Evolutionary conservation across 2,797 vertebrate genomes (phyloP).

Genomic region (Emys orbicularis): DNA sequence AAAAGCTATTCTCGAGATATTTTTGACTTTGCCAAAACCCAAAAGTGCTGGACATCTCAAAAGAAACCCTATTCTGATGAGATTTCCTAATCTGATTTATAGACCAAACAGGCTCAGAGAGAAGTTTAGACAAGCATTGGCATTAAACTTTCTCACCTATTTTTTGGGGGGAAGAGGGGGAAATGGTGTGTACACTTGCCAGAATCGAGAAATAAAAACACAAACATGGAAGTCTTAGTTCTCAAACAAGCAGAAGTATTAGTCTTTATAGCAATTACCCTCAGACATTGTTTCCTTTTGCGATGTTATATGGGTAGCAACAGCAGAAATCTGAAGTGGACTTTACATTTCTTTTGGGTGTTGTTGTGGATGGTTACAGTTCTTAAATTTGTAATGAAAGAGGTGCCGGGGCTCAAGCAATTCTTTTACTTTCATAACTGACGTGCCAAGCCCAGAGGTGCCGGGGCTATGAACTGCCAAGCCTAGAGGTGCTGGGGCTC

Average conservation of each 20-base stretch:
- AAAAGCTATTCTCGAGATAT: not conserved
- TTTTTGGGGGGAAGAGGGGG: not conserved
- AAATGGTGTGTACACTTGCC: slow-evolving; percentile 10
- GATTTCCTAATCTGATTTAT: slow-evolving; percentile 37
- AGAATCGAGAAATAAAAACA: not conserved
- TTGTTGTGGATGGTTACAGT: not conserved
- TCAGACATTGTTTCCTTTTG: slow-evolving; percentile 48
- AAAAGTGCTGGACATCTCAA: slow-evolving; percentile 41
- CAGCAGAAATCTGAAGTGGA: not conserved
- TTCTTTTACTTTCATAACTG: no score
- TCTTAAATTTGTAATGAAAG: no score
- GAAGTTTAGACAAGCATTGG: slow-evolving; percentile 47
- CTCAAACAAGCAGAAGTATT: not conserved
- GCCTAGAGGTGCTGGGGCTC: no score
- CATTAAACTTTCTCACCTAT: slow-evolving; percentile 37
- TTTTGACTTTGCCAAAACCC: slow-evolving; percentile 40
- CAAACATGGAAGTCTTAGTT: not conserved
- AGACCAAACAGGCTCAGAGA: slow-evolving; percentile 52
- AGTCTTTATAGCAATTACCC: not conserved
- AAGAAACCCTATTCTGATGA: slow-evolving; percentile 61
- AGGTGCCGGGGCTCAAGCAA: no score
- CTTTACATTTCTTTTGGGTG: not conserved
- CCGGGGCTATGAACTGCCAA: no score
- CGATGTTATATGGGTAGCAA: slow-evolving; percentile 38
- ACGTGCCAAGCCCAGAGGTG: no score